Conservation (phyloP, 2,113 vertebrate species). For the Seriola dumerili region DNA sequence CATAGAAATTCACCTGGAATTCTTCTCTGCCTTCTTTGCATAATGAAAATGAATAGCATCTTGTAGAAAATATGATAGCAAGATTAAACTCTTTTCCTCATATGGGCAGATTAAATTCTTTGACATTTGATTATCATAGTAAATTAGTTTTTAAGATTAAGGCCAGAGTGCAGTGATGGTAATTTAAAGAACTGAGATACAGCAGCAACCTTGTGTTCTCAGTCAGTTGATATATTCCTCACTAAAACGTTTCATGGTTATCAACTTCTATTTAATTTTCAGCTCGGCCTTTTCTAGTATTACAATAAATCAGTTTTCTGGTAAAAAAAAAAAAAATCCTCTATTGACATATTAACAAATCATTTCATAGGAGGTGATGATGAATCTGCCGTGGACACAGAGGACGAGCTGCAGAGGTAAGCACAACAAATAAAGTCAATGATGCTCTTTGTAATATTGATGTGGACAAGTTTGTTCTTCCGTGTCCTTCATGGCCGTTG, state of each 20-base stretch:
- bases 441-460: not conserved
- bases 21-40: not conserved
- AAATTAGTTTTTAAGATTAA: constrained; percentile 17
- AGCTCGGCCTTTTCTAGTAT: not conserved
- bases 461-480: not conserved
- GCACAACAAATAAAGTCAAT: not conserved
- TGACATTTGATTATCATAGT: constrained; percentile 7
- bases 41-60: not conserved
- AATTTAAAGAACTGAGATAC: not conserved
- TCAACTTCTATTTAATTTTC: not conserved
- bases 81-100: not conserved
- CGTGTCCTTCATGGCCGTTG: not conserved
- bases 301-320: not conserved
- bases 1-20: constrained; percentile 1
- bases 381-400: constrained; percentile 89
- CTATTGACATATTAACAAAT: not conserved
- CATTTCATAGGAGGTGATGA: constrained; percentile 69
- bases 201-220: not conserved
- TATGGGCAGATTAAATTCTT: not conserved
- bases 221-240: not conserved
- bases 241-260: not conserved
- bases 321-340: not conserved
- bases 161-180: not conserved
- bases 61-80: not conserved
- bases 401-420: constrained; percentile 92